These are phyloP conservation scores for Osmerus mordax DNA, from an alignment of 2,113 vertebrate genomes.

Conservation along the genomic window DNA sequence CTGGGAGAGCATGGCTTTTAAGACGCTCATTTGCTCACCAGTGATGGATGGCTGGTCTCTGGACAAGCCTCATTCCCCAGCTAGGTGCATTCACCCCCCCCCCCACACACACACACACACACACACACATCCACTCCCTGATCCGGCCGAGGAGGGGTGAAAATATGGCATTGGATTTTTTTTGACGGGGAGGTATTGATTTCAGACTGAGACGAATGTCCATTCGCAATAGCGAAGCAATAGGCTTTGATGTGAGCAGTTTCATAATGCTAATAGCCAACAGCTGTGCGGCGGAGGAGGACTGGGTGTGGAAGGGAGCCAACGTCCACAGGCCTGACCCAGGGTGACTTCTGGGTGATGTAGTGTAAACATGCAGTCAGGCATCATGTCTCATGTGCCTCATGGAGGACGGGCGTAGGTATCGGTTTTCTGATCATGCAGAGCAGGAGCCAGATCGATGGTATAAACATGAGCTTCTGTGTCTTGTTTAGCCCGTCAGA, in stretches of 20 bases:
- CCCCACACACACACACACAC: no score
- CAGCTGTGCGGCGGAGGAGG: not conserved
- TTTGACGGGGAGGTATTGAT: not conserved
- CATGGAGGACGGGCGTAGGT: not conserved
- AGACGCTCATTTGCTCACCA: not conserved
- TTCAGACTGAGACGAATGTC: not conserved
- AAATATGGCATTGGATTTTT: constrained; percentile 2
- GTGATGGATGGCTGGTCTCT: not conserved
- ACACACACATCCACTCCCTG: no score
- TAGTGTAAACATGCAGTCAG: not conserved
- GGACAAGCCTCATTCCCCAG: not conserved
- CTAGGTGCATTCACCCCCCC: not conserved
- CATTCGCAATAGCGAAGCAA: not conserved
- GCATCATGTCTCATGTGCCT: not conserved
- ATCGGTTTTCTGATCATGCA: not conserved
- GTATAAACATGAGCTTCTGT: not conserved
- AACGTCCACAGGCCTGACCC: not conserved
- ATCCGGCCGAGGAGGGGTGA: not conserved
- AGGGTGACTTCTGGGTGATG: not conserved
- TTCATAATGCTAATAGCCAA: not conserved
- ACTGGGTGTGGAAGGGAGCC: not conserved
- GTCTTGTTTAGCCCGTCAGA: not conserved
- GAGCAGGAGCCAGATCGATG: not conserved
- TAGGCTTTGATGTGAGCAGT: not conserved
- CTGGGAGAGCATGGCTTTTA: not conserved